Percentiles rank a stretch among this genome's conserved stretches.
These are phyloP conservation scores for Megamerina dolium DNA, from an alignment of 2,888 invertebrate species.

Conservation along the genomic window DNA sequence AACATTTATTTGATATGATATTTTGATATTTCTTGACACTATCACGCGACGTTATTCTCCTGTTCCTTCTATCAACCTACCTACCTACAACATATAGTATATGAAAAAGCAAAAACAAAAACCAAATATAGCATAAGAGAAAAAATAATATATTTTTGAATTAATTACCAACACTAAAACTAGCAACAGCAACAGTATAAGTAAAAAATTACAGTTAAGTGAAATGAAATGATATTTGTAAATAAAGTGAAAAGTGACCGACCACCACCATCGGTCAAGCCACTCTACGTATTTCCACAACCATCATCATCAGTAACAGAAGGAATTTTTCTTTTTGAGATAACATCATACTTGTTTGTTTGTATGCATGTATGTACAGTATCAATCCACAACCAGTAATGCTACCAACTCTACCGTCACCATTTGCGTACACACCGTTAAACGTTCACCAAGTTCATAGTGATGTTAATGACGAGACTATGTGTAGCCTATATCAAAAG, in stretches of 20 bases:
- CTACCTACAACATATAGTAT: no score
- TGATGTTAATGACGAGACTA: no score
- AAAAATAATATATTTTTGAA: no score
- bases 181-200: slow-evolving; percentile 20
- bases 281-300: no score
- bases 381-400: no score
- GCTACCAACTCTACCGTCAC: no score
- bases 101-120: background rate
- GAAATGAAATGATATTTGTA: slow-evolving; percentile 40
- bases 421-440: no score
- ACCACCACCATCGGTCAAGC: no score
- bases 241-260: slow-evolving; percentile 43
- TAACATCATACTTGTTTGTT: slow-evolving; percentile 27
- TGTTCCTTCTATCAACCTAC: no score
- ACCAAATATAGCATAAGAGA: background rate
- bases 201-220: slow-evolving; percentile 29
- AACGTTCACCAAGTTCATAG: no score
- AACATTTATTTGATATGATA: slow-evolving; percentile 50
- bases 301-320: no score
- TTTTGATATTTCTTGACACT: slow-evolving; percentile 50
- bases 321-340: slow-evolving; percentile 38
- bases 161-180: slow-evolving; percentile 10
- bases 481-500: no score
- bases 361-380: background rate
- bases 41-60: slow-evolving; percentile 39